phyloP scores from a whole-genome alignment of 2,888 invertebrate species.

The Parthenolecanium corni region DNA sequence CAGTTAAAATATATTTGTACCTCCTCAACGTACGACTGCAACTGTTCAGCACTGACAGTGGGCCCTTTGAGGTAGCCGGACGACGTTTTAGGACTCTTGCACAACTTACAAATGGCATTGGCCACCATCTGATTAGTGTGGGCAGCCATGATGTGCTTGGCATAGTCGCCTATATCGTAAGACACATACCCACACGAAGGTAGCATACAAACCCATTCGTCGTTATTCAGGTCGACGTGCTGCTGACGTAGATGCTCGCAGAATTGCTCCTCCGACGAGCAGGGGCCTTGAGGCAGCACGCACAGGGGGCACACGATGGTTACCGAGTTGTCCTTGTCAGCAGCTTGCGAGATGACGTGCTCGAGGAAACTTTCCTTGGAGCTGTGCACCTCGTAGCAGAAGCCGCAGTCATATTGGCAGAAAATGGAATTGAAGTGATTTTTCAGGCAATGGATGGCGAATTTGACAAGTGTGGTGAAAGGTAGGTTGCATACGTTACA shows the following conservation, averaged over 20 bases:
- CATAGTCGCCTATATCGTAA: constrained; percentile 9
- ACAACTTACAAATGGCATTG: constrained; percentile 10
- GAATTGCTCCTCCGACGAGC: constrained; percentile 11
- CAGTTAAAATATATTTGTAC: no score
- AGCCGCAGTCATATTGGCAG: constrained; percentile 19
- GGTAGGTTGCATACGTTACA: constrained; percentile 17
- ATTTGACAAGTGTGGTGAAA: constrained; percentile 12
- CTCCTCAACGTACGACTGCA: constrained; percentile 19
- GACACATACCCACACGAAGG: constrained; percentile 13
- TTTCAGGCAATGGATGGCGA: constrained; percentile 13
- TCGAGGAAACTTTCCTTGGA: constrained; percentile 8
- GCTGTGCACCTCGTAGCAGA: constrained; percentile 21
- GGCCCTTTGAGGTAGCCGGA: not conserved
- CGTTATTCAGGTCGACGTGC: not conserved
- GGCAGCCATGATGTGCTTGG: constrained; percentile 11
- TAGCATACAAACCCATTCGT: constrained; percentile 9
- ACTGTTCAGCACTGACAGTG: not conserved
- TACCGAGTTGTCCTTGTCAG: not conserved
- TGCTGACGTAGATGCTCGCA: constrained; percentile 8
- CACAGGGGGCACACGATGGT: constrained; percentile 19
- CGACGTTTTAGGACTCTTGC: constrained; percentile 11
- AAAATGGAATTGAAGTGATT: constrained; percentile 13
- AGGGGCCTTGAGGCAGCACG: constrained; percentile 11
- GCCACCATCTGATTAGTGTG: constrained; percentile 17
- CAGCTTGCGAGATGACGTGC: constrained; percentile 4